Base-by-base conservation (phyloP, 2,797 vertebrate genomes). In the Lagodon rhomboides region DNA sequence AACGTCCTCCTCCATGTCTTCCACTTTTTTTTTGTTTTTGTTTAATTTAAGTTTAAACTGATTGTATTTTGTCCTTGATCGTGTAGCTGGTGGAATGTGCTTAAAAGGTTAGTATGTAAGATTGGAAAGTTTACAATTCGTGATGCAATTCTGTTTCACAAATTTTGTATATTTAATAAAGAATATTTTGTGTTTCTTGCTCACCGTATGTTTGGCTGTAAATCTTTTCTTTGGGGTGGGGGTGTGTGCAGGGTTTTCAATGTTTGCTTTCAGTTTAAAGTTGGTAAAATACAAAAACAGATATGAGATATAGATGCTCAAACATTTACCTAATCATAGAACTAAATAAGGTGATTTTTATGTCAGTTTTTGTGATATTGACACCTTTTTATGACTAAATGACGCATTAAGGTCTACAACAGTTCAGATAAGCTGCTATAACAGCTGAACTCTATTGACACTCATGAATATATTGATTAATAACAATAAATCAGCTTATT, bases 81-180 rank as follows among this genome's bases (percentile, higher is more conserved):
- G 84, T 91, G 89, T 90, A 83, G 91, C 89, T 68, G 86, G 85
- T 91, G 85, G 87, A 87, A 89, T 89, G 89, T 94, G 88, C 80
- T 90, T 82, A 81, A 87, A 87, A 79, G 78, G 90, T 83, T 34
- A 87, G 90, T 83, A 38, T 84, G 86, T 90, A 79, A 90, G 87
- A 89, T 87, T 85, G 90, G 94, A 94, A 95, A 92, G 94, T 96
- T 96, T 95, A 96, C 95, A 96, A 92, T 90, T 91, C 89, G 94
- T 94, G 93, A 95, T 92, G 93, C 93, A 91, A 94, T 93, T 93
- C 87, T 93, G 90, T 94, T 93, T 93, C 92, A 94, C 93, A 92
- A 87, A 91, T 95, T 95, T 95, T 94, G 90, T 95, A 95, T 94
- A 93, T 95, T 95, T 93, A 95, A 95, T 95, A 94, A 95, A 94